Conservation (phyloP, 1,140 invertebrate genomes). For the Anoplophora glabripennis region DNA sequence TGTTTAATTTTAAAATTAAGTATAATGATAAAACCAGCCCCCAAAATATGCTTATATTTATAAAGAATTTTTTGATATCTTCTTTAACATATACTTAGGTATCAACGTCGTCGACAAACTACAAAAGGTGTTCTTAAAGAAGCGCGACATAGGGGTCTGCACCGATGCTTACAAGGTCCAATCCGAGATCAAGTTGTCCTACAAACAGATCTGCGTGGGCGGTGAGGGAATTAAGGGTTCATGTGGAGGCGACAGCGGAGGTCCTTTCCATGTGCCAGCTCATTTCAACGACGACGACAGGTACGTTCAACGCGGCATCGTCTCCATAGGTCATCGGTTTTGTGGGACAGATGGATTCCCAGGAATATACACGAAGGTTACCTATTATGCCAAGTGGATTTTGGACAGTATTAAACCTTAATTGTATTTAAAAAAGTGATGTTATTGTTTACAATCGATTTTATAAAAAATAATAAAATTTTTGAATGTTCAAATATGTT, state of each 20-base stretch:
- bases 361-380: conserved; percentile 60
- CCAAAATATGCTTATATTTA: too few relatives aligned
- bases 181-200: conserved; percentile 41
- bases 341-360: conserved; percentile 56
- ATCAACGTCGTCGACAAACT: conserved; percentile 29
- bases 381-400: conserved; percentile 64
- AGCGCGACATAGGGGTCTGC: conserved; percentile 41
- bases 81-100: too few relatives aligned
- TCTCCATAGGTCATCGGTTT: conserved; percentile 51
- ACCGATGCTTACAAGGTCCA: conserved; percentile 38
- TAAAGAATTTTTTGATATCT: too few relatives aligned
- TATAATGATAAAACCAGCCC: too few relatives aligned
- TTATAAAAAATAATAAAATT: too few relatives aligned
- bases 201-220: conserved; percentile 61
- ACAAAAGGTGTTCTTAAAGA: conserved; percentile 53
- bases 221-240: conserved; percentile 50
- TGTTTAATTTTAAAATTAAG: too few relatives aligned
- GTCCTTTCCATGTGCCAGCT: conserved; percentile 41
- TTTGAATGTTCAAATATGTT: too few relatives aligned
- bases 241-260: conserved; percentile 50
- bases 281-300: conserved; percentile 42
- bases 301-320: conserved; percentile 45
- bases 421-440: neutral
- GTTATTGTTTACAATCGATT: too few relatives aligned
- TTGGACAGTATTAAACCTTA: conserved; percentile 51